Base-by-base conservation (phyloP, 2,888 invertebrate genomes). In the Coenonympha glycerion region DNA sequence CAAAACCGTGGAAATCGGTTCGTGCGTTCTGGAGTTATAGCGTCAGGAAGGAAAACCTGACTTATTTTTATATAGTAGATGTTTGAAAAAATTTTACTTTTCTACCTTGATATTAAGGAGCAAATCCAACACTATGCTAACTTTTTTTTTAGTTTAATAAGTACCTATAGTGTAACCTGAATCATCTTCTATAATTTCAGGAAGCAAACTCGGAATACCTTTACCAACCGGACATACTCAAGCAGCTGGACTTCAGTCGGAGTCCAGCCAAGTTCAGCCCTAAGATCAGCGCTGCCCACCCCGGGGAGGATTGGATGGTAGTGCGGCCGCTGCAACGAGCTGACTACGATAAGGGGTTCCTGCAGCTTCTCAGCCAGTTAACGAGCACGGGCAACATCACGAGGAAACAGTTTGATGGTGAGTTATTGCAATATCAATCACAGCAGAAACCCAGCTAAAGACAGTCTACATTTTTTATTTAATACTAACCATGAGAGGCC, bases 321-420 rank as follows among this genome's bases (percentile, higher is more conserved):
- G 91, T 97, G 19, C 89, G 97, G 59, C 95, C 97, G 0, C 83
- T 97, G 15, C 91, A 92, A 71, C 85, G 92, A 40, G 90, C 89
- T 0, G 97, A 97, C 71, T 96, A 91, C 76, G 92, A 95, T 60
- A 93, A 92, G 81, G 97, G 96, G 0, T 96, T 94, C 69, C 72
- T 95, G 47, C 89, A 93, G 63, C 81, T 97, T 42, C 84, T 98
- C 6, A 87, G 91, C 3, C 96, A 98, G 73, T 87, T 98, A 30
- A 97, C 97, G 2, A 88, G 89, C 55, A 95, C 96, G 13, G 98
- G 97, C 53, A 91, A 93, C 75, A 88, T 97, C 16, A 87, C 91
- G 21, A 88, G 90, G 64, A 91, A 93, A 62, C 91, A 93, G 66
- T 97, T 95, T 89, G 87, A 92, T 84, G 92, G 97, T 96, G 87